Evolutionary conservation across 64 coral and sea anemone genomes (phyloP), one percentile per base, ranked within the genome.

Genomic region (Porites australiensis): DNA sequence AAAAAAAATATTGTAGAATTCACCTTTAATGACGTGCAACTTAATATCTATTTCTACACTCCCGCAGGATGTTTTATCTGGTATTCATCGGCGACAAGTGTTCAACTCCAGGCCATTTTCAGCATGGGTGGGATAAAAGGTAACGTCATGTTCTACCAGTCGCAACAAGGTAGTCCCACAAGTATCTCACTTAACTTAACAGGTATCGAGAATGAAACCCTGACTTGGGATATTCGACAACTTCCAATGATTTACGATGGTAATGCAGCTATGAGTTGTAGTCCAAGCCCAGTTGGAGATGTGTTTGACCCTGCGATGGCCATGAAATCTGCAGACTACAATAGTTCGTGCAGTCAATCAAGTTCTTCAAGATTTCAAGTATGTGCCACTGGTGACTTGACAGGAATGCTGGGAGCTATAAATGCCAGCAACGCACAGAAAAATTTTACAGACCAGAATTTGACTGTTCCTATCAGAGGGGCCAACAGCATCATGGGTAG

Each of bases 161-260:
- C 64, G 3, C 52, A 83, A 11, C 16, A 58, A n/a, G 54, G 14
- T 19, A 69, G 46, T 43, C 3, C 82, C 3, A 94, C 92, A 46
- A 87, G 55, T 19, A 91, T 97, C 22, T 88, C 44, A 51, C 62
- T 97, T 22, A 8, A 90, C 69, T 85, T 97, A 27, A 67, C 79
- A 50, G 95, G 95, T 20, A 23, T 94, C 19, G 71, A 37, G 27
- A 37, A 79, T 74, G 95, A 97, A 20, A 87, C 82, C 19, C 72
- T 97, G 3, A 48, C 64, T 43, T 87, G 92, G 87, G 20, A 16
- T 11, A 77, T 97, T 8, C 88, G 88, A 66, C 58, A 82, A 49
- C 62, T 97, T 43, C 95, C 95, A n/a, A 91, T 97, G 91, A 82
- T 94, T 7, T 97, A 97, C 87, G 18, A 91, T 49, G 95, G 95